Evolutionary conservation across 1,140 invertebrate genomes (phyloP), one percentile per base, ranked within the genome.

Genomic region (Conopomorpha cramerella): DNA sequence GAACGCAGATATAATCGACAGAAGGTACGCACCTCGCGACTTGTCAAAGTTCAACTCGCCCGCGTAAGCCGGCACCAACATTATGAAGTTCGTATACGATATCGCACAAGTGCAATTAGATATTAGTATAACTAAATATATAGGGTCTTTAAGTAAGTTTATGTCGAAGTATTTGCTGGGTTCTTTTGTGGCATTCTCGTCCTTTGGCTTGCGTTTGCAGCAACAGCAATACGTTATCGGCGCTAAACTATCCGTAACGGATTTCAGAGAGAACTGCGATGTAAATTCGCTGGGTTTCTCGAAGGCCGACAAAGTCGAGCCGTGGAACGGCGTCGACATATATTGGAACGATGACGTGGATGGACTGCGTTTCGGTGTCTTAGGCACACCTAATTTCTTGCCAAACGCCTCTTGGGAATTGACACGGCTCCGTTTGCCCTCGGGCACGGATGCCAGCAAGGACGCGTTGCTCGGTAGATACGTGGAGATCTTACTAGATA

Each of bases 11-110:
- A 92, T 88, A 23, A 89, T 86, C 0, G 90, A 92, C 1, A 93
- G 60, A 1, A 93, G 53, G 42, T 87, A 82, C 1, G 88, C 86
- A 0, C 84, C 83, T 28, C 81, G 60, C 2, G 82, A 74, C 51
- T 89, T 89, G 56, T 87, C 81, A 49, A 87, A 92, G 1, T 82
- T 82, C 3, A 90, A 65, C 10, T 80, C 77, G 8, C 82, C 57
- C 1, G 89, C 90, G 58, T 91, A 92, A 0, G 84, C 81, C 2
- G 90, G 90, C 10, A 92, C 71, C 2, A 92, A 51, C 31, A 92
- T 91, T 0, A 91, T 86, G 39, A 92, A 91, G 57, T 93, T 93
- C 0, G 90, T 92, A 49, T 92, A 92, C 32, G 89, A 90, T 28
- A 93, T 89, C 1, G 90, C 91, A 42, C 88, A 90, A 0, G 90